These are phyloP conservation scores for Harpagus bidentatus DNA, from an alignment of 2,113 vertebrate species.

Conservation along the genomic window DNA sequence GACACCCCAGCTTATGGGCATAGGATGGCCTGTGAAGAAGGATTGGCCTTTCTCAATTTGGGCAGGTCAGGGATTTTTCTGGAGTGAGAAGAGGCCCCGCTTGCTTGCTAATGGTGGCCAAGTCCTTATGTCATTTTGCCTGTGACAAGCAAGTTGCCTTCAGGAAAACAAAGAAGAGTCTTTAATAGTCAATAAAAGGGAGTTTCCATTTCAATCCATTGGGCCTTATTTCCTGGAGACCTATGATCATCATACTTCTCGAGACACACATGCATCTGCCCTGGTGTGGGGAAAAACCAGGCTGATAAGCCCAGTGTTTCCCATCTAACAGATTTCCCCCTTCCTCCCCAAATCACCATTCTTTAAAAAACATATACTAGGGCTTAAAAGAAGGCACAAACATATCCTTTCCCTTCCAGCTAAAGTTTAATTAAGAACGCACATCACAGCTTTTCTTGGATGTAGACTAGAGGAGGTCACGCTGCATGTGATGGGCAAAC, in stretches of 20 bases:
- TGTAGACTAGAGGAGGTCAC: background rate
- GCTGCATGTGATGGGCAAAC: background rate
- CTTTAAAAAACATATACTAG: background rate
- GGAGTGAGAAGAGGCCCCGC: background rate
- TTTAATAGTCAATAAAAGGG: background rate
- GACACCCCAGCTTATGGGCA: background rate
- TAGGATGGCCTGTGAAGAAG: background rate
- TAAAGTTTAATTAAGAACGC: background rate
- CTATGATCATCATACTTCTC: background rate
- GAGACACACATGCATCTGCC: background rate
- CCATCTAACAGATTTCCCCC: background rate
- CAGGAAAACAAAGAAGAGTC: background rate
- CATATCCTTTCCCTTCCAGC: background rate
- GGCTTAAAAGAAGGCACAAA: background rate
- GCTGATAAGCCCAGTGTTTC: background rate
- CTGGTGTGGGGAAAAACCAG: background rate
- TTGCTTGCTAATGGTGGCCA: background rate
- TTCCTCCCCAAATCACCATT: background rate
- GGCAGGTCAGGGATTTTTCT: background rate
- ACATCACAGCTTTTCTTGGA: background rate
- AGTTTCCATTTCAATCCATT: background rate
- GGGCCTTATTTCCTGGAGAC: background rate
- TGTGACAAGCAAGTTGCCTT: background rate
- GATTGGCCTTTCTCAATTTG: background rate
- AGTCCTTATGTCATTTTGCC: background rate